Base-by-base conservation (phyloP, 2,888 invertebrate genomes). In the Eupsilia transversa region DNA sequence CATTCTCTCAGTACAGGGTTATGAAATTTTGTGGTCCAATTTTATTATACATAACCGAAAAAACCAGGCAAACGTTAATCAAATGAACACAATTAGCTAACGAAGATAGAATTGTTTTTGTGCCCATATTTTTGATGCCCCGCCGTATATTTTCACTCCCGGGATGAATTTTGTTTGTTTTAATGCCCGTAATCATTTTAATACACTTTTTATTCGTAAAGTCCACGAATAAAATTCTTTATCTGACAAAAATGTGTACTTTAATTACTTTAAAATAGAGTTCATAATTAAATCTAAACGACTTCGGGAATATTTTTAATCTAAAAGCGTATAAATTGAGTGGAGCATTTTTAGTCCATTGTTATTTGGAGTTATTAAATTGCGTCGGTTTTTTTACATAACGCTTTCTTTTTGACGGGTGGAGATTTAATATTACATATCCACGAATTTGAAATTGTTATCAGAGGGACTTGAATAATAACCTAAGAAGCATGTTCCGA, bases 81-180 rank as follows among this genome's bases (percentile, higher is more conserved):
- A 80, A 85, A 83, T 75, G 65, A 80, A 86, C 64, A 61, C 78
- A 86, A 86, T 86, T 81, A 79, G 76, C 86, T 81, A 86, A 87
- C 86, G 87, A 86, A 77, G 63, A 78, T 76, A 72, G 77, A 80
- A 84, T 82, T 72, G 73, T 86, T 88, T 80, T 83, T 79, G 71
- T 70, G 69, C 61, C 63, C 72, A 80, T 80, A 76, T 83, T 83
- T 88, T 87, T 77, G 77, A 77, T 73, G 72, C n/a, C 30, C 17
- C 70, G 27, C 71, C 64, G 61, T 80, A 80, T 80, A 80, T 77
- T 82, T 83, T 74, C 70, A 75, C 56, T 80, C 76, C 54, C 52
- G 59, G 63, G 54, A 78, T 79, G 68, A 85, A 82, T 86, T 78
- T 79, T 78, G 35, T 72, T 85, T 76, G 72, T 71, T 82, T 85